Percentiles rank a stretch among this genome's conserved stretches.
phyloP scores from a whole-genome alignment of 2,113 vertebrate genomes.

The Albula goreensis region DNA sequence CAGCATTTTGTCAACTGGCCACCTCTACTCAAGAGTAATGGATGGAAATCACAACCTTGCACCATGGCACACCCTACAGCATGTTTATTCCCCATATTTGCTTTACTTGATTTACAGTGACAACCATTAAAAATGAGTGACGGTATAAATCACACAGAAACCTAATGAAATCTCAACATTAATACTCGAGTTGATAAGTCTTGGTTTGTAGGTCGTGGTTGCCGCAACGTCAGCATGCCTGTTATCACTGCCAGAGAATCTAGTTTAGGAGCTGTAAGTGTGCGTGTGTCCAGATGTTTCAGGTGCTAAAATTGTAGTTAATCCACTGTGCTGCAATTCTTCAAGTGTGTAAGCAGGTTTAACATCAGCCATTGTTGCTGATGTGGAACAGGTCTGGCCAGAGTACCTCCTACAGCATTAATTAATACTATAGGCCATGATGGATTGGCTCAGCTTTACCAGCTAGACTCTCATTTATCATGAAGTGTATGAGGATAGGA shows the following conservation, averaged over 20 bases:
- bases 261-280: neutral
- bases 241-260: neutral
- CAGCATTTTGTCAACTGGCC: neutral
- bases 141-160: constrained; percentile 49
- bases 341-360: constrained; percentile 32
- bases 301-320: constrained; percentile 28
- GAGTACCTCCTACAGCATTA: constrained; percentile 71
- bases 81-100: constrained; percentile 43
- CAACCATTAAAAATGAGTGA: constrained; percentile 36
- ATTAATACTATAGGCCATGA: constrained; percentile 69
- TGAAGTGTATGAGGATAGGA: constrained; percentile 48
- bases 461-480: constrained; percentile 68
- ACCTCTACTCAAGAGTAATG: constrained; percentile 28
- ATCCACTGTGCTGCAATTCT: constrained; percentile 28
- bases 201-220: constrained; percentile 30
- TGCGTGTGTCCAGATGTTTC: constrained; percentile 32
- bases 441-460: constrained; percentile 65
- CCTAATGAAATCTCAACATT: constrained; percentile 44
- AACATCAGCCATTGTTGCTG: constrained; percentile 59
- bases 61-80: constrained; percentile 26
- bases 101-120: constrained; percentile 51
- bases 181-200: constrained; percentile 37
- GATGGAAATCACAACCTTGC: constrained; percentile 46
- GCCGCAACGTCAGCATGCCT: constrained; percentile 1
- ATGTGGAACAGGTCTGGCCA: constrained; percentile 60